Conservation (phyloP, 2,113 vertebrate species). For the Marmota monax region DNA sequence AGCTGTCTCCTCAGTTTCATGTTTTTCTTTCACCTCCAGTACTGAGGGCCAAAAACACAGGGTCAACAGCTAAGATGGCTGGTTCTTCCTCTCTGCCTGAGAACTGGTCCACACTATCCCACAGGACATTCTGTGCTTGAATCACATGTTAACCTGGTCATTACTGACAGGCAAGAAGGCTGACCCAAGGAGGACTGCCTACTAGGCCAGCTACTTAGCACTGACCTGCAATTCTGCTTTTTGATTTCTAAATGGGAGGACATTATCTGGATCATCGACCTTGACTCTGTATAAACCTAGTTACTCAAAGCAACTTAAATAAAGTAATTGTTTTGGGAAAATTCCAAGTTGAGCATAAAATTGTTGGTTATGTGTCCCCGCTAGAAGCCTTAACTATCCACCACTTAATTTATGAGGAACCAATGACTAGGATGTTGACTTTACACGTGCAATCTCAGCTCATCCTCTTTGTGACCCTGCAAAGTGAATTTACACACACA, state of each 20-base stretch:
- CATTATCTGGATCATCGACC: conserved; percentile 1
- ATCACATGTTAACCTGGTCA: rapidly evolving
- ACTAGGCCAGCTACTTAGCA: neutral
- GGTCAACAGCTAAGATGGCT: neutral
- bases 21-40: neutral
- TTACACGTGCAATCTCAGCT: neutral
- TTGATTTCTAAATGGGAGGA: conserved; percentile 25
- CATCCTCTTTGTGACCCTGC: neutral
- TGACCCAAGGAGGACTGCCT: neutral
- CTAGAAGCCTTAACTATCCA: neutral
- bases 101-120: rapidly evolving
- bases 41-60: neutral
- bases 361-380: neutral
- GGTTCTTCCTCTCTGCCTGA: neutral
- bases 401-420: neutral
- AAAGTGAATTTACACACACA: neutral
- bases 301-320: conserved; percentile 20
- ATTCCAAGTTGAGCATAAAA: neutral
- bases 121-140: neutral
- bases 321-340: neutral
- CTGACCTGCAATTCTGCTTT: neutral
- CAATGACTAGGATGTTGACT: neutral
- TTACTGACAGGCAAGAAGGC: neutral
- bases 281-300: neutral
- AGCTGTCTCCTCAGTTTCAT: neutral